Conservation (phyloP, 1,140 invertebrate genomes). For the Drosophila parvula region DNA sequence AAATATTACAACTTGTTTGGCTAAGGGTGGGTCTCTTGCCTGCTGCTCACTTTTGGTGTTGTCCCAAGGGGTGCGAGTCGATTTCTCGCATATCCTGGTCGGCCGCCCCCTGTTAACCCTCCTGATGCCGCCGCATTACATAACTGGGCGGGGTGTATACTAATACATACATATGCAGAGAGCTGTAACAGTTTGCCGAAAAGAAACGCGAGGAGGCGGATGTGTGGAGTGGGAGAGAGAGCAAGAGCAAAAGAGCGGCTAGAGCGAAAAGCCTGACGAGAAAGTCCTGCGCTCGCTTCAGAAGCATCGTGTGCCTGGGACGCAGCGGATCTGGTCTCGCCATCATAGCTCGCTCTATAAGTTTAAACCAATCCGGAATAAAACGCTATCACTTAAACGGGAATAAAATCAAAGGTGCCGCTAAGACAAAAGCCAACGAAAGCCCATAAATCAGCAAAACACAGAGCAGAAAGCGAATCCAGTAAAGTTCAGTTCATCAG, state of each 20-base stretch:
- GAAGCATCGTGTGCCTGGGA: constrained; percentile 75
- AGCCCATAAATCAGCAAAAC: constrained; percentile 9
- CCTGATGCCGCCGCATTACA: constrained; percentile 64
- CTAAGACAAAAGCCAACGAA: constrained; percentile 27
- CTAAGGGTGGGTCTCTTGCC: constrained; percentile 56
- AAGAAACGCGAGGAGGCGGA: constrained; percentile 6
- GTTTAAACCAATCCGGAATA: constrained; percentile 35
- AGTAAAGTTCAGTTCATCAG: constrained; percentile 30
- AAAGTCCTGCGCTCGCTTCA: constrained; percentile 63
- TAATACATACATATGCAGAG: background rate
- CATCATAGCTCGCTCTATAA: constrained; percentile 2
- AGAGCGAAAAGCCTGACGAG: constrained; percentile 42
- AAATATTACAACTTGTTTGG: constrained; percentile 69
- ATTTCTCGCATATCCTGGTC: constrained; percentile 31
- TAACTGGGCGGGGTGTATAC: constrained; percentile 62
- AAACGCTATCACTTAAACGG: constrained; percentile 13
- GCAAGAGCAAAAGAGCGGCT: constrained; percentile 30
- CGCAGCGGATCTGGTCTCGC: constrained; percentile 70
- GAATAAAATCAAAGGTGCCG: constrained; percentile 27
- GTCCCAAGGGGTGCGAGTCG: constrained; percentile 28
- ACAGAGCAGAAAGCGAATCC: constrained; percentile 9
- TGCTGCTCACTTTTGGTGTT: constrained; percentile 68
- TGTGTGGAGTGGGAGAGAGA: constrained; percentile 11
- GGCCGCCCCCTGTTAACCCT: constrained; percentile 12
- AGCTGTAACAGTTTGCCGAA: constrained; percentile 67